Evolutionary conservation across 2,113 vertebrate species (phyloP), one percentile per base, ranked within the genome.

Genomic region (Anoplopoma fimbria): DNA sequence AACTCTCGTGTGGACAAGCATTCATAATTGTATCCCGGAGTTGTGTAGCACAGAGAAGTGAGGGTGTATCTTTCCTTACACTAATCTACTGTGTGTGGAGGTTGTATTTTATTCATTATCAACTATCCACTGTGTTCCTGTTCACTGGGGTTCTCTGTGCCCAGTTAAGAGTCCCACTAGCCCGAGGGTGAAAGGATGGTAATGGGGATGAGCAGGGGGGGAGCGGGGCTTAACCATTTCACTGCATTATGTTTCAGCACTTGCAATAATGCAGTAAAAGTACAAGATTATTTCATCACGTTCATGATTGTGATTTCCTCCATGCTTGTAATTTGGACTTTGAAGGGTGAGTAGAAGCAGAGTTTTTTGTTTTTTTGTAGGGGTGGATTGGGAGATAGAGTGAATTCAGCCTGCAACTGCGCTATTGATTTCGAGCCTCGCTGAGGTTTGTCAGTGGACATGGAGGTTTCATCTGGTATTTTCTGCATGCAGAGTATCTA

Each of bases 221-320:
- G 87, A 85, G 69, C 36, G 25, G 36, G 73, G 62, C 75, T 88
- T 87, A 87, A 88, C 82, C 82, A 81, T 87, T 88, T 90, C 83
- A 80, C 72, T 73, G 80, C 65, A 86, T 88, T 88, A 89, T 87
- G 85, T 81, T 75, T 79, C 72, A 78, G 13, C 80, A 75, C 87
- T 84, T 69, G 82, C 91, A 93, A 93, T 87, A 90, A 78, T 86
- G 68, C 60, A 68, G 94, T 68, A 92, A 94, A 92, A 86, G 53
- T 68, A 36, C 29, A 77, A 62, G 81, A 91, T 86, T 69, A 84
- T 94, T 93, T 91, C 92, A 93, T 92, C 93, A 93, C 21, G n/a
- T 1, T 3, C 25, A 2, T 74, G 67, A 83, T 80, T 80, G 79
- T 58, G 49, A 82, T 69, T 57, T 72, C 61, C 76, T 57, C 45